Percentiles rank a stretch among this genome's conserved stretches.
Conservation (phyloP, 2,113 vertebrate species). For the Siniperca chuatsi region DNA sequence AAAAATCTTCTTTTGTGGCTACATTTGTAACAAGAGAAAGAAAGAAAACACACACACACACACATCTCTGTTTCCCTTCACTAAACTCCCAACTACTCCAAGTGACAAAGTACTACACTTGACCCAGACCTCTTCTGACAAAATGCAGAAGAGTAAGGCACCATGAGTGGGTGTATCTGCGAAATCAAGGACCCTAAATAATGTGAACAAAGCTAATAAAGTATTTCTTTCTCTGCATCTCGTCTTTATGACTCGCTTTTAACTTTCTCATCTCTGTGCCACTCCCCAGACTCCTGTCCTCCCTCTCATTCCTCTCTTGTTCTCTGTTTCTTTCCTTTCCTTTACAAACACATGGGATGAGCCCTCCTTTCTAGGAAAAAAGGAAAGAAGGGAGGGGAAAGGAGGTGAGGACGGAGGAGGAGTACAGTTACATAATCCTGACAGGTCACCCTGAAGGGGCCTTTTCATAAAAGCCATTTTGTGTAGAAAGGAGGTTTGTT, state of each 20-base stretch:
- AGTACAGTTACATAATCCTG: slow-evolving; percentile 54
- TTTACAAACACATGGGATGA: slow-evolving; percentile 48
- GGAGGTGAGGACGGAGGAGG: slow-evolving; percentile 28
- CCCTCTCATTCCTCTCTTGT: not conserved
- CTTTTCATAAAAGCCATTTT: not conserved
- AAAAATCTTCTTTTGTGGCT: not conserved
- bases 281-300: not conserved
- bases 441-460: slow-evolving; percentile 33
- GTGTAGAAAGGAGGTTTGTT: not conserved
- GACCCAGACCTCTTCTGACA: not conserved
- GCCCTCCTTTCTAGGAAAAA: slow-evolving; percentile 57
- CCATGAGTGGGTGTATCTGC: not conserved
- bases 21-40: not conserved
- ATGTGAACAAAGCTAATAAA: not conserved
- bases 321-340: not conserved
- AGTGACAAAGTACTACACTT: not conserved
- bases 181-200: not conserved
- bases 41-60: not conserved
- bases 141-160: not conserved
- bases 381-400: slow-evolving; percentile 33
- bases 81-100: not conserved
- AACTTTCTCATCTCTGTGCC: not conserved
- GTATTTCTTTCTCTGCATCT: not conserved
- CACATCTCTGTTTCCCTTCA: not conserved
- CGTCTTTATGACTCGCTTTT: not conserved